Conservation (phyloP, 2,888 invertebrate species). For the Subacronicta megacephala region DNA sequence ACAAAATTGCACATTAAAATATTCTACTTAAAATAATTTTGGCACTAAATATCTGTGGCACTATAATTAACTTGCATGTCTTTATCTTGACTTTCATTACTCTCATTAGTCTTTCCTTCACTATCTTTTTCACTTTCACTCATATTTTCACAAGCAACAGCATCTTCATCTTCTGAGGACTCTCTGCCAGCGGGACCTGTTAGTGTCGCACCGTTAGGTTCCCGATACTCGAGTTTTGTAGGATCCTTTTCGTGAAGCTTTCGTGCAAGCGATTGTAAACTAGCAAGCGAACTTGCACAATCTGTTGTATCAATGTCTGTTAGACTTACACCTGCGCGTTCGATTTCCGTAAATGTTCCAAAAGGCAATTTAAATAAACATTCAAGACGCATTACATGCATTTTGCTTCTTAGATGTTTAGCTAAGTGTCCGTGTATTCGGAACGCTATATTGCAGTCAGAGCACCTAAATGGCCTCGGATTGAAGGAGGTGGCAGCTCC, state of each 20-base stretch:
- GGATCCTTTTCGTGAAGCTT: slow-evolving; percentile 95
- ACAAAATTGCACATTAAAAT: slow-evolving; percentile 88
- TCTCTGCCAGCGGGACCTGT: slow-evolving; percentile 80
- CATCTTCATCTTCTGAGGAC: slow-evolving; percentile 89
- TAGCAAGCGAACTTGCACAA: slow-evolving; percentile 97
- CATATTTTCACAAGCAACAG: slow-evolving; percentile 69
- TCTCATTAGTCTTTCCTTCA: slow-evolving; percentile 83
- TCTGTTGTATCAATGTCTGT: slow-evolving; percentile 99
- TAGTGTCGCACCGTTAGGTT: slow-evolving; percentile 77
- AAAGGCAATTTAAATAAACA: slow-evolving; percentile 97
- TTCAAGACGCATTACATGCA: slow-evolving; percentile 98
- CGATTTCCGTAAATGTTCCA: slow-evolving; percentile 98
- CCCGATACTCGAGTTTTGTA: slow-evolving; percentile 92
- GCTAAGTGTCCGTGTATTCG: slow-evolving; percentile 99
- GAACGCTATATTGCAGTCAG: slow-evolving; percentile 98
- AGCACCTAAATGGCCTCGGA: slow-evolving; percentile 98
- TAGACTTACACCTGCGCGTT: slow-evolving; percentile 96
- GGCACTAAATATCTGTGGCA: slow-evolving; percentile 91
- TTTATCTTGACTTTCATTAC: slow-evolving; percentile 80
- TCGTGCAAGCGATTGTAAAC: slow-evolving; percentile 94
- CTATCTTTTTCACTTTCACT: slow-evolving; percentile 85
- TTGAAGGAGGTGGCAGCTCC: slow-evolving; percentile 96
- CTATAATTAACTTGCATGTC: slow-evolving; percentile 87
- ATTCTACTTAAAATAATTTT: slow-evolving; percentile 89
- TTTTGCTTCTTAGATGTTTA: slow-evolving; percentile 98